These are phyloP conservation scores for Phoenicopterus ruber DNA, from an alignment of 2,113 vertebrate species.

Conservation along the genomic window DNA sequence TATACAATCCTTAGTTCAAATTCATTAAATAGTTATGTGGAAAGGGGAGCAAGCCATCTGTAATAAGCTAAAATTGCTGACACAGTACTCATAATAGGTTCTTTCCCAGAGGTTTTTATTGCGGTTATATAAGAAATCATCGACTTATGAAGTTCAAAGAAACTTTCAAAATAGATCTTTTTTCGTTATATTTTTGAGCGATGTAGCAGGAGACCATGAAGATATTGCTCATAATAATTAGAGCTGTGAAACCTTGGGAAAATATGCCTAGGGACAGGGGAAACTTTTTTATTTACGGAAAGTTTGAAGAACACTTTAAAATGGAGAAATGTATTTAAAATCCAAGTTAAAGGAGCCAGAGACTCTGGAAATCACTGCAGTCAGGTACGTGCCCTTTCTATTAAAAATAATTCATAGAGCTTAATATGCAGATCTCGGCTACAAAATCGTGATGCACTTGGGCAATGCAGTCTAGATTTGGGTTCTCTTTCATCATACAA, in stretches of 20 bases:
- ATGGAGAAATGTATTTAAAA: neutral
- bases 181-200: constrained; percentile 13
- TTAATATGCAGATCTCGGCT: neutral
- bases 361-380: neutral
- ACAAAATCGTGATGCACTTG: neutral
- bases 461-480: neutral
- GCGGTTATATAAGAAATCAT: constrained; percentile 55
- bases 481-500: neutral
- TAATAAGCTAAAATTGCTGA: constrained; percentile 63
- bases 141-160: constrained; percentile 40
- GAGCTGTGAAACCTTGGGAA: constrained; percentile 1
- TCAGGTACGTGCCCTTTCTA: neutral
- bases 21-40: constrained; percentile 47
- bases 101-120: constrained; percentile 64
- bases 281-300: neutral
- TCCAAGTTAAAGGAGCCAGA: neutral
- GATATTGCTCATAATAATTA: constrained; percentile 21
- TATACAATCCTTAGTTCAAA: constrained; percentile 31
- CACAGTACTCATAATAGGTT: constrained; percentile 9
- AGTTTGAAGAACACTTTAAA: neutral
- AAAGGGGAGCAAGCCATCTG: constrained; percentile 17
- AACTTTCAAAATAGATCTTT: constrained; percentile 43
- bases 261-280: neutral
- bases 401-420: neutral
- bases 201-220: neutral